Evolutionary conservation across 2,888 invertebrate species (phyloP).

Genomic region (Ypsolopha sequella): DNA sequence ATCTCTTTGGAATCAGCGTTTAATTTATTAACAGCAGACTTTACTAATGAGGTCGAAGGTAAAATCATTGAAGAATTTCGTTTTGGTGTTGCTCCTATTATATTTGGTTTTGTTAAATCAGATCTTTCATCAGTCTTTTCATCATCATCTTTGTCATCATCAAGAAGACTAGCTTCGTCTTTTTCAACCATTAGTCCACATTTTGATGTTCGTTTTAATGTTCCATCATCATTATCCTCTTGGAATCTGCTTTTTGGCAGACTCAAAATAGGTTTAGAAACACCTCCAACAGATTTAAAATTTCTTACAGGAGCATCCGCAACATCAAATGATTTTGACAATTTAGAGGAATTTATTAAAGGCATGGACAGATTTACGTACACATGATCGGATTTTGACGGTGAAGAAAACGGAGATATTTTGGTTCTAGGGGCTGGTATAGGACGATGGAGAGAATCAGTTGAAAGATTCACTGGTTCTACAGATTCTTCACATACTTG

Average conservation of each 20-base stretch:
- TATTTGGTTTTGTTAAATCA: slow-evolving; percentile 43
- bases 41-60: slow-evolving; percentile 58
- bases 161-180: slow-evolving; percentile 6
- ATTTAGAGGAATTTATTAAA: slow-evolving; percentile 35
- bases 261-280: slow-evolving; percentile 21
- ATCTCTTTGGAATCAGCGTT: slow-evolving; percentile 35
- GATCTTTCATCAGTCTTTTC: slow-evolving; percentile 15
- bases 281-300: slow-evolving; percentile 44
- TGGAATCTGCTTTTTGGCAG: slow-evolving; percentile 3
- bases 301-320: slow-evolving; percentile 48
- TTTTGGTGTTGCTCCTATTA: slow-evolving; percentile 59
- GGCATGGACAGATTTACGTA: slow-evolving; percentile 72
- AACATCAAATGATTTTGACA: slow-evolving; percentile 34
- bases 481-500: slow-evolving; percentile 72
- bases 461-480: slow-evolving; percentile 35
- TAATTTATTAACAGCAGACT: slow-evolving; percentile 52
- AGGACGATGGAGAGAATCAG: slow-evolving; percentile 64
- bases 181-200: slow-evolving; percentile 12
- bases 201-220: slow-evolving; percentile 19
- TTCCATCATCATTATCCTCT: slow-evolving; percentile 8
- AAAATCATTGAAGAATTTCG: slow-evolving; percentile 35
- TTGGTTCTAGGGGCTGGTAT: slow-evolving; percentile 72
- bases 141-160: slow-evolving; percentile 17
- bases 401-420: slow-evolving; percentile 39
- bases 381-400: slow-evolving; percentile 64